These are phyloP conservation scores for Aurelia sp. DNA, from an alignment of 30 jellyfish, hydroid and myxozoan species.

Conservation along the genomic window DNA sequence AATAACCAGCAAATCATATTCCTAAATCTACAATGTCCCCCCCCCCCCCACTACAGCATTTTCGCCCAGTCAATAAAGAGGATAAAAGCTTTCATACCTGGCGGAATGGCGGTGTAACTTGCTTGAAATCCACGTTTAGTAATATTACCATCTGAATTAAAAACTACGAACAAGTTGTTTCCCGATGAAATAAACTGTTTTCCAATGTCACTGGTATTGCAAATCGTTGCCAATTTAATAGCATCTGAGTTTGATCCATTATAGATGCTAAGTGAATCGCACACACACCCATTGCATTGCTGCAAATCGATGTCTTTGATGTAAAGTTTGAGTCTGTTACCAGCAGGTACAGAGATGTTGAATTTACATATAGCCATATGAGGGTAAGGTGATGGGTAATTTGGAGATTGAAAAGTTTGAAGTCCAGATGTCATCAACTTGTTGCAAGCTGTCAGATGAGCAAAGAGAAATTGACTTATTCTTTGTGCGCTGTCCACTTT, in stretches of 20 bases:
- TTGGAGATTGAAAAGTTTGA: background rate
- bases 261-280: background rate
- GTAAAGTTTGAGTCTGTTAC: background rate
- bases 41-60: too few species aligned
- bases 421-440: too few species aligned
- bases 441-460: too few species aligned
- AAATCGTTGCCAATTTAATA: background rate
- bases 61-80: too few species aligned
- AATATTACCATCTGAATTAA: background rate
- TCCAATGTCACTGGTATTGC: background rate
- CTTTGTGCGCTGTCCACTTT: too few species aligned
- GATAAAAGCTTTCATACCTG: too few species aligned
- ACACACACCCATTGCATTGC: background rate
- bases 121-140: background rate
- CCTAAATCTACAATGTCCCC: too few species aligned
- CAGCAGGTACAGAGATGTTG: background rate
- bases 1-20: too few species aligned
- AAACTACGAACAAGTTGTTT: background rate
- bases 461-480: too few species aligned
- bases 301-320: background rate
- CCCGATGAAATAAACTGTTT: background rate
- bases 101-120: too few species aligned
- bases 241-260: background rate
- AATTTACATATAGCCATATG: background rate
- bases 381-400: background rate